Evolutionary conservation across 2,888 invertebrate species (phyloP), one percentile per base, ranked within the genome.

Genomic region (Hemithea aestivaria): DNA sequence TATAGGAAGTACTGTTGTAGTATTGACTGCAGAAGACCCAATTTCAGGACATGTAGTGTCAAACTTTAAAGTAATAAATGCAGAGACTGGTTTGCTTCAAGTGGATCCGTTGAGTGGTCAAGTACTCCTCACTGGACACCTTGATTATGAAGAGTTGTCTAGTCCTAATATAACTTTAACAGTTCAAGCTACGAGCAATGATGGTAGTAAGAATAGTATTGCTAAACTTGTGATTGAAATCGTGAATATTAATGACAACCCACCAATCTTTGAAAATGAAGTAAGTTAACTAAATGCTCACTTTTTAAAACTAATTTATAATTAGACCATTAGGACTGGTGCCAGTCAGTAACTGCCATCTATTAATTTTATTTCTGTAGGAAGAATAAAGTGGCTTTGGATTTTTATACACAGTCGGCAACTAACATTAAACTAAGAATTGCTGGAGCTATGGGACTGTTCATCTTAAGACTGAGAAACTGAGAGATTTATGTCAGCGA

Each of bases 171-270:
- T 85, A 26, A 85, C 85, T 6, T 72, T 91, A 8, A 89, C 89
- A 21, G 89, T 91, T 0, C 88, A 89, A 55, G 90, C 90, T 0
- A 87, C 80, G 0, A 85, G 84, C 42, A 82, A 80, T 40, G 87
- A 85, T 50, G 83, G 81, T 1, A 84, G 73, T 47, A 89, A 90
- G 43, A 89, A 89, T 62, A 91, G 91, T 25, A 88, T 90, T 33
- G 93, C 93, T 0, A 91, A 90, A 45, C 88, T 95, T 1, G 88
- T 90, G 25, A 89, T 94, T 11, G 90, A 90, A 48, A 90, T 95
- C 0, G 85, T 90, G 32, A 94, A 95, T 63, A 88, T 92, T 1
- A 95, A 95, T 62, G 95, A 95, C 59, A 94, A 95, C 66, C 88
- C 89, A 42, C 95, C 95, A 0, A 75, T 87, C 28, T 95, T 95